phyloP scores from a whole-genome alignment of 1,140 invertebrate genomes.

The Cyclina sinensis region DNA sequence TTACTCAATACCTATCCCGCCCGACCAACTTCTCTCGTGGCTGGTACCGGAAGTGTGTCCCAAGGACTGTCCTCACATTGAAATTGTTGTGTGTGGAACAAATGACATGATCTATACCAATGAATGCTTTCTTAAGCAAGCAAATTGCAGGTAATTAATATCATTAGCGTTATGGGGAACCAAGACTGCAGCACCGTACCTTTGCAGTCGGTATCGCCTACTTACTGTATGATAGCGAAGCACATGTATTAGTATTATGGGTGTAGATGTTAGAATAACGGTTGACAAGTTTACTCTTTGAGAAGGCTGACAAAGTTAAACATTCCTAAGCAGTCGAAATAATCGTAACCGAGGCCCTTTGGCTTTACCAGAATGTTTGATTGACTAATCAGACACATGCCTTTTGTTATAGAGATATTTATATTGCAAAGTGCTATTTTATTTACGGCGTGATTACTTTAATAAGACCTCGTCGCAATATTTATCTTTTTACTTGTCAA shows the following conservation, averaged over 20 bases:
- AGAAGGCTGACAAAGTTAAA: too few relatives aligned
- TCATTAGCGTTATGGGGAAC: too few relatives aligned
- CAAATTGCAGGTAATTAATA: conserved; percentile 7
- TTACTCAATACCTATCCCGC: conserved; percentile 10
- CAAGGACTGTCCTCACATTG: neutral
- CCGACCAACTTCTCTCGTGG: conserved; percentile 25
- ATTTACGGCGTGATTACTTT: too few relatives aligned
- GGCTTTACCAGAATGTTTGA: too few relatives aligned
- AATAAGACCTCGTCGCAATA: too few relatives aligned
- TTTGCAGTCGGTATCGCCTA: neutral
- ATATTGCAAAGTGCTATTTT: too few relatives aligned
- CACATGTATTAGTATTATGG: neutral
- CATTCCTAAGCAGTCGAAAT: too few relatives aligned
- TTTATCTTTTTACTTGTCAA: too few relatives aligned
- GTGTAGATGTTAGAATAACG: neutral
- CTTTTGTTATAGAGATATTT: too few relatives aligned
- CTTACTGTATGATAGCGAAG: neutral
- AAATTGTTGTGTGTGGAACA: neutral
- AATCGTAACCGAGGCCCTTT: too few relatives aligned
- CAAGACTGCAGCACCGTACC: too few relatives aligned
- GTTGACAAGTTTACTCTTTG: neutral
- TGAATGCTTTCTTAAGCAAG: neutral
- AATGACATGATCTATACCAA: conserved; percentile 6
- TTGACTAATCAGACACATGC: too few relatives aligned
- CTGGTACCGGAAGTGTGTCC: conserved; percentile 26